Evolutionary conservation across 1,140 invertebrate species (phyloP).

Genomic region (Drosophila nigrodunni): DNA sequence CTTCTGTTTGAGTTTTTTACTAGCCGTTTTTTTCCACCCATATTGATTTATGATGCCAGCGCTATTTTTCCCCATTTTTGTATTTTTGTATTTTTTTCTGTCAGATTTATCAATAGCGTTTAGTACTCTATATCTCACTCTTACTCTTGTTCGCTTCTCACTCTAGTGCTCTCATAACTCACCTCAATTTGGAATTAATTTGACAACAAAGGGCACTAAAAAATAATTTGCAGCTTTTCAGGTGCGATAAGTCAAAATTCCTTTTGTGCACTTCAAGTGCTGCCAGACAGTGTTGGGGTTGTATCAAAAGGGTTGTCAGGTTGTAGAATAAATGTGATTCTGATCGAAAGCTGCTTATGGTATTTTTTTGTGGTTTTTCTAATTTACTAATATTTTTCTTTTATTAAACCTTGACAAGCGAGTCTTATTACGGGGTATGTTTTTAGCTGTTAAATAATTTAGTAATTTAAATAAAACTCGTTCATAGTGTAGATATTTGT

Average conservation of each 20-base stretch:
- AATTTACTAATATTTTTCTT: neutral
- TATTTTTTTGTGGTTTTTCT: neutral
- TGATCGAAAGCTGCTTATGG: too few relatives aligned
- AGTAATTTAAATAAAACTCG: too few relatives aligned
- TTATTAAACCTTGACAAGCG: neutral
- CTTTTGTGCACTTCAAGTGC: too few relatives aligned
- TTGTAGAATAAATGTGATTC: too few relatives aligned
- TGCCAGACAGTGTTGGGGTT: too few relatives aligned
- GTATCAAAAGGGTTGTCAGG: neutral
- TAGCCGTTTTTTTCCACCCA: conserved; percentile 30
- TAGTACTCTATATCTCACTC: neutral
- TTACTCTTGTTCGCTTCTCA: neutral
- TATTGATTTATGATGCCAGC: conserved; percentile 27
- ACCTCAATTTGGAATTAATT: conserved; percentile 2
- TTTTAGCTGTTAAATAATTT: too few relatives aligned
- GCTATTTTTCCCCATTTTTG: neutral
- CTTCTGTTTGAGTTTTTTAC: conserved; percentile 20
- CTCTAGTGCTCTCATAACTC: neutral
- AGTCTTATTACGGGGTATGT: neutral
- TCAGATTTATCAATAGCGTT: conserved; percentile 24
- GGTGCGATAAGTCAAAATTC: too few relatives aligned
- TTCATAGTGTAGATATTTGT: too few relatives aligned
- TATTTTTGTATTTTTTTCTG: too few relatives aligned
- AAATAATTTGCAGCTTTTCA: neutral
- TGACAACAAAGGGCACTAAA: neutral